Base-by-base conservation (phyloP, 2,888 invertebrate genomes). In the Cheilosia pagana region DNA sequence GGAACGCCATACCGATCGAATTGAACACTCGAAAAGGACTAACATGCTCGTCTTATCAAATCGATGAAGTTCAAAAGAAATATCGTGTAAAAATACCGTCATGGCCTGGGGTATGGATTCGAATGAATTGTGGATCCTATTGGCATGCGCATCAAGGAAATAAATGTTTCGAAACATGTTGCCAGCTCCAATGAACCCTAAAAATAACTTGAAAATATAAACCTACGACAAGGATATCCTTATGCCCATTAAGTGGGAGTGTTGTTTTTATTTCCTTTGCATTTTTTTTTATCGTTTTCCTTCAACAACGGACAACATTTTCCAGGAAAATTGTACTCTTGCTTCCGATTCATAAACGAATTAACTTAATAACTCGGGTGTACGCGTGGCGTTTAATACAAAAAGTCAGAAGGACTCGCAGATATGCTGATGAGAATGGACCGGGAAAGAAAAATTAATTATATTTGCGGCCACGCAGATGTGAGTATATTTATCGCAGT, bases 21-120 rank as follows among this genome's bases (percentile, higher is more conserved):
- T 75, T 70, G 65, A 81, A 75, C 43, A 81, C 79, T 85, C 81
- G 85, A 85, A 67, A 65, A 75, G 65, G 65, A 85, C 85, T 85
- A 60, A 81, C 81, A 71, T 67, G 67, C 55, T 70, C n/a, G 53
- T 50, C 60, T 65, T 81, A 75, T 70, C 67, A 60, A 71, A 85
- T 65, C 48, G 50, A 70, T 67, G 71, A 70, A 65, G 57, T 71
- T 78, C 78, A 63, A 71, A 71, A 67, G 48, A 48, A 59, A 72
- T 48, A 8, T 21, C 45, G 48, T 53, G 28, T 70, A 53, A 59
- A 25, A 45, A 65, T 41, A 41, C 35, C 12, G 25, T 53, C 31
- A 70, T n/a, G n/a, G n/a, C n/a, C n/a, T n/a, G 70, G 68, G 74
- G 53, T 45, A 59, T 35, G 12, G 53, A n/a, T 3, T 10, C 10